Conservation (phyloP, 2,113 vertebrate genomes). For the Proteles cristata region DNA sequence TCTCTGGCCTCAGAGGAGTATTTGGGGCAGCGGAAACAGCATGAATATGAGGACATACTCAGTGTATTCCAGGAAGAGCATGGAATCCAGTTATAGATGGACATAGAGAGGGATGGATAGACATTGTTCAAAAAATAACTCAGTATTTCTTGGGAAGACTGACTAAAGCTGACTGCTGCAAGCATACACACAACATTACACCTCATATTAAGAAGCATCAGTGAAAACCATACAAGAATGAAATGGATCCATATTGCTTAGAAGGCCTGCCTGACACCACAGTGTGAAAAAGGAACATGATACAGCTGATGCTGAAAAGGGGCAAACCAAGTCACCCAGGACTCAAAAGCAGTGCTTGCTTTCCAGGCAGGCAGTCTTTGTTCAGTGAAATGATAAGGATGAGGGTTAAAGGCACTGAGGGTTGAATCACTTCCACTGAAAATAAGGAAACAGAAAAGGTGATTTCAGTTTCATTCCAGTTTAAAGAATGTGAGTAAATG, state of each 20-base stretch:
- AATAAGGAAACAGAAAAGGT: not conserved
- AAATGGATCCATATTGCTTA: not conserved
- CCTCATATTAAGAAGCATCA: not conserved
- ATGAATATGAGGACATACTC: not conserved
- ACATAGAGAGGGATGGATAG: not conserved
- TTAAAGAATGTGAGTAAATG: constrained; percentile 1
- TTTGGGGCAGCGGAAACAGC: not conserved
- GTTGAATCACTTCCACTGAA: not conserved
- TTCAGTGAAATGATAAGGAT: not conserved
- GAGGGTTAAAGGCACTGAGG: not conserved
- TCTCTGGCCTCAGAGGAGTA: not conserved
- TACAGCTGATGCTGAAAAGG: not conserved
- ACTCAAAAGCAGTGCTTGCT: not conserved
- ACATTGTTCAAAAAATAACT: not conserved
- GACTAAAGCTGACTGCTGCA: not conserved
- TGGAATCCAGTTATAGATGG: not conserved
- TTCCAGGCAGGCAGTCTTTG: not conserved
- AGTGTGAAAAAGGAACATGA: not conserved
- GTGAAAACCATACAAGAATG: not conserved
- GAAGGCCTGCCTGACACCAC: not conserved
- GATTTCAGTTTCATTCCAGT: not conserved
- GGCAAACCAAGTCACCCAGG: not conserved
- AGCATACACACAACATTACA: not conserved
- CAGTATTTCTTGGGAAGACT: not conserved
- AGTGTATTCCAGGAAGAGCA: not conserved